Percentiles rank a stretch among this genome's conserved stretches.
Conservation (phyloP, 1,140 invertebrate genomes). For the Drosophila teissieri region DNA sequence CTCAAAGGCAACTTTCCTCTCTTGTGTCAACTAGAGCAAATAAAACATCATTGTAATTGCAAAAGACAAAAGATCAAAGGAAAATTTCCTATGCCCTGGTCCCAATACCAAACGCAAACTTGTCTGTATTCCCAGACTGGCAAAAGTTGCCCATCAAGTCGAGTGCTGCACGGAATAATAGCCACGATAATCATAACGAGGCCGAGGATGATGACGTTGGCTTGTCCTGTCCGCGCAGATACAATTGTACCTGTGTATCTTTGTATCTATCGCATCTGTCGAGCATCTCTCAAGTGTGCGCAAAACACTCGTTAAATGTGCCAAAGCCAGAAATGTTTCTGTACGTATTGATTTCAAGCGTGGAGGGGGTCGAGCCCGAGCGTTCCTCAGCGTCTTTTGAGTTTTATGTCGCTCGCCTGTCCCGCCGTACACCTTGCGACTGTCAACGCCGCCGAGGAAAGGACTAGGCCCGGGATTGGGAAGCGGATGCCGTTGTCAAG, state of each 20-base stretch:
- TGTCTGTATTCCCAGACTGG: constrained; percentile 44
- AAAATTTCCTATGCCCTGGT: constrained; percentile 34
- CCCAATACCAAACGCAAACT: constrained; percentile 9
- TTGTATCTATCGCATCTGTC: constrained; percentile 32
- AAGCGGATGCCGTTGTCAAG: constrained; percentile 57
- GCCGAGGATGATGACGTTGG: constrained; percentile 34
- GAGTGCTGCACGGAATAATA: constrained; percentile 51
- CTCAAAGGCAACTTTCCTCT: constrained; percentile 44
- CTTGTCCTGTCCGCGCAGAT: constrained; percentile 28
- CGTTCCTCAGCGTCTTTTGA: constrained; percentile 44
- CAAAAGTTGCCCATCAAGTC: constrained; percentile 59
- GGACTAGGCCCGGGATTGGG: constrained; percentile 23
- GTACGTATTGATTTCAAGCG: constrained; percentile 71
- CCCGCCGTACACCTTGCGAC: constrained; percentile 64
- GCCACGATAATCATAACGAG: constrained; percentile 61
- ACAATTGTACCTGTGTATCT: constrained; percentile 62
- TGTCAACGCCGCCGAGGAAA: constrained; percentile 43
- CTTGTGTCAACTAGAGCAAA: constrained; percentile 74
- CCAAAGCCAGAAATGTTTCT: constrained; percentile 75
- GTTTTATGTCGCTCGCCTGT: constrained; percentile 69
- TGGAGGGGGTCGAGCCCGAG: constrained; percentile 2
- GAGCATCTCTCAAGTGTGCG: constrained; percentile 59
- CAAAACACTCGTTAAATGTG: constrained; percentile 82
- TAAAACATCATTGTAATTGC: constrained; percentile 82
- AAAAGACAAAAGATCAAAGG: constrained; percentile 80